Evolutionary conservation across 1,140 invertebrate species (phyloP), one percentile per base, ranked within the genome.

Genomic region (Monomorium pharaonis): DNA sequence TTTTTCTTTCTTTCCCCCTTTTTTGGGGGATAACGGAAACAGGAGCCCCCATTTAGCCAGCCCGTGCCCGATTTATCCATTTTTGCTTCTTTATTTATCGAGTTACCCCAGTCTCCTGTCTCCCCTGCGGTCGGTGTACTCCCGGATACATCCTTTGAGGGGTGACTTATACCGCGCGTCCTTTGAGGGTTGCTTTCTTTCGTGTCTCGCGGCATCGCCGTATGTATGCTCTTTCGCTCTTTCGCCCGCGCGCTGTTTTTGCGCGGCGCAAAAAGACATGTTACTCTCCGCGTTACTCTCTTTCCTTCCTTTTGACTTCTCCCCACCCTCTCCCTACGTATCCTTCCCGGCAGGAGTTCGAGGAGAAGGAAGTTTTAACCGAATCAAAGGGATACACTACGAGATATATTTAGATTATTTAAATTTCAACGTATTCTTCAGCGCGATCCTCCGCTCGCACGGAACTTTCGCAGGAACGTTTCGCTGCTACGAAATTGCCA

Each of bases 61-160:
- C 51, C 30, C 51, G 67, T 16, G n/a, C 14, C 37, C 18, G 78
- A 83, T 83, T 83, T 74, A 83, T 83, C 37, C 51, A 83, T 47
- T 72, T 81, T 83, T 83, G 51, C 51, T 60, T 83, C 37, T 83
- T 74, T 83, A 81, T 81, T 81, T 81, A 83, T 83, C 37, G 51
- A 58, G 78, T 83, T 83, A 83, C 54, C n/a, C n/a, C 54, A 30
- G 65, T 12, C 33, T n/a, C 30, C 30, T n/a, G 78, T 44, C 49
- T 83, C 78, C 78, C 51, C 58, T 83, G 67, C 67, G 78, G 78
- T 74, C 51, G 51, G 51, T 60, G 27, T 47, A 58, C 67, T 60
- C 24, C n/a, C 51, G 24, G 51, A 83, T 72, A 74, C n/a, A 72
- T 83, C 77, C 88, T 88, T 90, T 90, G 86, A 91, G 51, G n/a